Percentiles rank a stretch among this genome's conserved stretches.
Conservation (phyloP, 2,888 invertebrate genomes). For the Neria commutata region DNA sequence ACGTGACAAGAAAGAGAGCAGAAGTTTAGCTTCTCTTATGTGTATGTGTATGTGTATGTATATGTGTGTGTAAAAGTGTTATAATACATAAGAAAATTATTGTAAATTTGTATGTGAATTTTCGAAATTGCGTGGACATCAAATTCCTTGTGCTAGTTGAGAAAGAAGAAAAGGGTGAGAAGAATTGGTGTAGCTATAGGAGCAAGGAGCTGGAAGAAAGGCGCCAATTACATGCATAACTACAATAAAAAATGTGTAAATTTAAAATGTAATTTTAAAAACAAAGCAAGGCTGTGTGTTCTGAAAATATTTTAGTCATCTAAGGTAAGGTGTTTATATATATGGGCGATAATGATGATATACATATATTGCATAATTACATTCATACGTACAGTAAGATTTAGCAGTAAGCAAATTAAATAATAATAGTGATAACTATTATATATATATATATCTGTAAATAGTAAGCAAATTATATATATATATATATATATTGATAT, state of each 20-base stretch:
- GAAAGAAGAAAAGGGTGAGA: too few species aligned
- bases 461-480: slow-evolving; percentile 21
- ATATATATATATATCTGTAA: slow-evolving; percentile 24
- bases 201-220: background rate
- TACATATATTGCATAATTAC: slow-evolving; percentile 26
- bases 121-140: too few species aligned
- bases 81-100: slow-evolving; percentile 36
- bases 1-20: slow-evolving; percentile 15
- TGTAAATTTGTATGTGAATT: too few species aligned
- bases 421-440: slow-evolving; percentile 18
- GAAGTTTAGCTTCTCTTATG: slow-evolving; percentile 16
- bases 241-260: slow-evolving; percentile 27
- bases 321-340: slow-evolving; percentile 5
- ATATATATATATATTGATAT: slow-evolving; percentile 23
- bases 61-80: slow-evolving; percentile 31
- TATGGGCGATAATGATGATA: too few species aligned
- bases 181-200: too few species aligned
- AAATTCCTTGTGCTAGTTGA: too few species aligned
- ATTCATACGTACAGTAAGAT: slow-evolving; percentile 18
- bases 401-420: slow-evolving; percentile 15
- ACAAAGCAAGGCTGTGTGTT: slow-evolving; percentile 61
- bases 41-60: slow-evolving; percentile 26
- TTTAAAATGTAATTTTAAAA: slow-evolving; percentile 57
- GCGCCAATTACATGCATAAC: slow-evolving; percentile 5
- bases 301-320: slow-evolving; percentile 44